These are phyloP conservation scores for Orthosia gracilis DNA, from an alignment of 2,888 invertebrate genomes.

Conservation along the genomic window DNA sequence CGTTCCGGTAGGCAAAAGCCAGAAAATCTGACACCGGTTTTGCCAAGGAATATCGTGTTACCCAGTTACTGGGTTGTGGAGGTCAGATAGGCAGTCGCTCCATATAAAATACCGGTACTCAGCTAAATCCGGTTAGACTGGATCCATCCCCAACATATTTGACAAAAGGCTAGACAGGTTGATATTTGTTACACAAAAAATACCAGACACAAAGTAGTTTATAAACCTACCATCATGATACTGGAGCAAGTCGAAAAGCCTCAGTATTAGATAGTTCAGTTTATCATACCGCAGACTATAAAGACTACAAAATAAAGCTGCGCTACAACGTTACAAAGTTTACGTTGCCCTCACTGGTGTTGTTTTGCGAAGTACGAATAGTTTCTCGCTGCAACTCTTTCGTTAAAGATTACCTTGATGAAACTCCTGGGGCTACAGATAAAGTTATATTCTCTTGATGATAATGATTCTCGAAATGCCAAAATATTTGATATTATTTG, in stretches of 20 bases:
- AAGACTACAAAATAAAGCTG: neutral
- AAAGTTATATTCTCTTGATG: too few relatives aligned
- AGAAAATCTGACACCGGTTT: too few relatives aligned
- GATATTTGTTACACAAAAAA: neutral
- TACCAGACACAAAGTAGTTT: neutral
- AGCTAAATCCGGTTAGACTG: too few relatives aligned
- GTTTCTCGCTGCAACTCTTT: neutral
- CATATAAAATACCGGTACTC: too few relatives aligned
- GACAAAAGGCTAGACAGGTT: too few relatives aligned
- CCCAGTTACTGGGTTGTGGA: too few relatives aligned
- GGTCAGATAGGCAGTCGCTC: too few relatives aligned
- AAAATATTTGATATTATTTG: neutral
- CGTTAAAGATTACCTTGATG: neutral
- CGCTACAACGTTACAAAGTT: constrained; percentile 4
- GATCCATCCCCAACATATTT: too few relatives aligned
- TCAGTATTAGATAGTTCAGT: neutral
- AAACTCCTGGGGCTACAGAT: neutral
- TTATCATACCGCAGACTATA: neutral
- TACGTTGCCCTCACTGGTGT: neutral
- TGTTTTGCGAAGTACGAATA: neutral
- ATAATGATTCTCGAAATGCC: too few relatives aligned
- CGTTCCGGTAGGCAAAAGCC: too few relatives aligned
- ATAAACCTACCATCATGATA: neutral
- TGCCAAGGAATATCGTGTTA: too few relatives aligned
- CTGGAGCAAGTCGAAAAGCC: neutral